These are phyloP conservation scores for Nannobrachium achirus DNA, from an alignment of 2,113 vertebrate species.

Conservation along the genomic window DNA sequence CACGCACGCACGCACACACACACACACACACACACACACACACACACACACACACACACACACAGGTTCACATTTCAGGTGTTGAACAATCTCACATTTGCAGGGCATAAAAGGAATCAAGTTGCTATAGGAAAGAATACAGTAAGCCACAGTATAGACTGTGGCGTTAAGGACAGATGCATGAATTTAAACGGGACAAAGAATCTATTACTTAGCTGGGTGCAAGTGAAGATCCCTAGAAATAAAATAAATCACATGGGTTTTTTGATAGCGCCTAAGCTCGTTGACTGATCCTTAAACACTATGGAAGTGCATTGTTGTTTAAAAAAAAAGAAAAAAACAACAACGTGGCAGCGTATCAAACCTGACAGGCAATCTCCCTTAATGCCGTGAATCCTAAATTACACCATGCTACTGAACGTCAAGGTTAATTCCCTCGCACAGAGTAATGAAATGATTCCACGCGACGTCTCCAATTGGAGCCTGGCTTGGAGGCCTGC, in stretches of 20 bases:
- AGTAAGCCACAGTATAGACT: too few species aligned
- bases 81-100: too few species aligned
- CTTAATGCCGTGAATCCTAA: conserved; percentile 84
- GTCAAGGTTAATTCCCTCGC: conserved; percentile 92
- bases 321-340: conserved; percentile 28
- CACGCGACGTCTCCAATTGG: conserved; percentile 93
- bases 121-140: too few species aligned
- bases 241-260: conserved; percentile 24
- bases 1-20: too few species aligned
- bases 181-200: not conserved
- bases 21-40: too few species aligned
- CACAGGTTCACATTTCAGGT: too few species aligned
- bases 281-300: not conserved
- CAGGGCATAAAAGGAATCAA: too few species aligned
- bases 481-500: conserved; percentile 81
- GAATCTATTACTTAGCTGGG: not conserved
- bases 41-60: too few species aligned
- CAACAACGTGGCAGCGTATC: conserved; percentile 50
- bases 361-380: conserved; percentile 63
- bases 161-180: too few species aligned
- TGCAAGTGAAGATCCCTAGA: not conserved
- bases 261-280: conserved; percentile 5
- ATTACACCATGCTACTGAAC: conserved; percentile 89
- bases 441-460: conserved; percentile 91
- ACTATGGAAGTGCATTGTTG: conserved; percentile 14